Conservation (phyloP, 2,888 invertebrate genomes). For the Eupithecia pulchellata region DNA sequence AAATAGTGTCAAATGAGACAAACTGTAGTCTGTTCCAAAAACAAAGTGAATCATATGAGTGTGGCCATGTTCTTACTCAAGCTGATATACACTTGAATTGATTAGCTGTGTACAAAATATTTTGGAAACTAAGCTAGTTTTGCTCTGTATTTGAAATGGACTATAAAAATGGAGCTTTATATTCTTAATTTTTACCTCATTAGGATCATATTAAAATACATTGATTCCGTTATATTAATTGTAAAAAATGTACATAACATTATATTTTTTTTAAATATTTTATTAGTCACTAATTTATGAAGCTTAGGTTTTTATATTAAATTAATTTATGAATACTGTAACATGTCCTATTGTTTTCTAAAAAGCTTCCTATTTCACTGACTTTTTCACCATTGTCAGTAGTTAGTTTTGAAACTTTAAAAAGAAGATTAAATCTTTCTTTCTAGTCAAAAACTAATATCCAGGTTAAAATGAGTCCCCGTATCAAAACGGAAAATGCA, state of each 20-base stretch:
- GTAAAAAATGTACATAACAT: background rate
- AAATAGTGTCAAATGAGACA: background rate
- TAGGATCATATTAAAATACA: background rate
- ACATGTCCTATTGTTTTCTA: background rate
- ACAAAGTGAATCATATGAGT: background rate
- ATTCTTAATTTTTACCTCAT: background rate
- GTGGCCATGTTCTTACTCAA: background rate
- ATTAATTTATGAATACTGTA: background rate
- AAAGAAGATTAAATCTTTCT: background rate
- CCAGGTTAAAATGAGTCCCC: too few relatives aligned
- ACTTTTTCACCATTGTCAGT: background rate
- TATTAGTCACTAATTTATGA: background rate
- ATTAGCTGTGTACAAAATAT: background rate
- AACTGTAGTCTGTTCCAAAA: background rate
- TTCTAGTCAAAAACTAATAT: background rate
- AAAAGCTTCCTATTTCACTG: background rate
- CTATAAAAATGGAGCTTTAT: background rate
- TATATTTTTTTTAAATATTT: background rate
- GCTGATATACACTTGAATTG: background rate
- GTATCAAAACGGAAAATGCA: too few relatives aligned
- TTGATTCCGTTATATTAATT: conserved; percentile 1
- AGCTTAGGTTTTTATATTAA: too few relatives aligned
- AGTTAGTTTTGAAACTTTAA: background rate
- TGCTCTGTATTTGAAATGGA: background rate
- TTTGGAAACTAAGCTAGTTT: background rate